Percentiles rank a stretch among this genome's conserved stretches.
These are phyloP conservation scores for Heteromyza rotundicornis DNA, from an alignment of 2,888 invertebrate genomes.

Conservation along the genomic window DNA sequence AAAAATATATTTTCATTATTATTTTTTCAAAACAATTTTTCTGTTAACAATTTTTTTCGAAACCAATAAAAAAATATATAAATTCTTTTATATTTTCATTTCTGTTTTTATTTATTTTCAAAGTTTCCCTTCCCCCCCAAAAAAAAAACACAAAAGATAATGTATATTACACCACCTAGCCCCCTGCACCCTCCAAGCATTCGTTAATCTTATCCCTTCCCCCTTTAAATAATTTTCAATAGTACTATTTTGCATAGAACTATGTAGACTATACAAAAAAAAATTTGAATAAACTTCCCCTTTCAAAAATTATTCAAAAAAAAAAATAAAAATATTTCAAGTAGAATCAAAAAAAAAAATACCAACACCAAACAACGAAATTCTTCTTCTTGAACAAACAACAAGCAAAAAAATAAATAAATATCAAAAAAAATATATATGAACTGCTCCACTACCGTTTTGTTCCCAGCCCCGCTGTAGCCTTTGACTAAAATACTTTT, in stretches of 20 bases:
- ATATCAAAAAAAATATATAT: neutral
- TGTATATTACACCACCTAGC: neutral
- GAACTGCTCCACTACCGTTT: neutral
- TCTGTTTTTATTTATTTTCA: neutral
- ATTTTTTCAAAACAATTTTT: neutral
- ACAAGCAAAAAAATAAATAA: conserved; percentile 22
- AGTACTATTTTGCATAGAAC: neutral
- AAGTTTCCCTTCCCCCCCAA: too few relatives aligned
- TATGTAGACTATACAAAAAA: too few relatives aligned
- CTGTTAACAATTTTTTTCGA: conserved; percentile 13
- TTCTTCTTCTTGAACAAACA: conserved; percentile 43
- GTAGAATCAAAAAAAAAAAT: conserved; percentile 26
- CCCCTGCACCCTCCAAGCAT: neutral
- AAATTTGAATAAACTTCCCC: too few relatives aligned
- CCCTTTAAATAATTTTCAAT: neutral
- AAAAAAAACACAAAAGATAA: too few relatives aligned
- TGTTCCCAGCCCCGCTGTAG: neutral
- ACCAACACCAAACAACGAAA: conserved; percentile 25
- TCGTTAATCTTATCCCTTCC: neutral
- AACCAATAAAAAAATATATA: neutral
- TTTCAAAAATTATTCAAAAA: conserved; percentile 3
- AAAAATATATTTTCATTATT: conserved; percentile 2
- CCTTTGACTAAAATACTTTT: conserved; percentile 24
- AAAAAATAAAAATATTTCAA: conserved; percentile 14
- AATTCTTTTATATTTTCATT: neutral